Base-by-base conservation (phyloP, 2,888 invertebrate genomes). In the Tenthredo amoena region DNA sequence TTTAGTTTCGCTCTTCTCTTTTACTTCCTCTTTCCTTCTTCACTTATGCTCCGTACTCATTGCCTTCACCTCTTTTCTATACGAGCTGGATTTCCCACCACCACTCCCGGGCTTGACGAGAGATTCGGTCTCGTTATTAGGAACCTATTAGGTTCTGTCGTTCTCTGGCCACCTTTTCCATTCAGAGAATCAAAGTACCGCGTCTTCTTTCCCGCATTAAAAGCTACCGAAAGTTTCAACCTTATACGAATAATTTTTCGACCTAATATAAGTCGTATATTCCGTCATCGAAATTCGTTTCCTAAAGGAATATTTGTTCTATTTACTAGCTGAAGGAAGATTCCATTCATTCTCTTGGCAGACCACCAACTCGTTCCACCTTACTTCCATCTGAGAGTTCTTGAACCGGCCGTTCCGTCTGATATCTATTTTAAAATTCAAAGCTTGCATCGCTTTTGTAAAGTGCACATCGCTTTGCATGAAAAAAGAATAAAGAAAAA, bases 291-390 rank as follows among this genome's bases (percentile, higher is more conserved):
- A 21, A 62, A 81, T 81, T 81, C 62, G 62, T 81, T 81, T 62
- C 6, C 81, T 62, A 7, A 21, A 81, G 81, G 62, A 81, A 81
- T 62, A 81, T 81, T 81, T 81, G 81, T 81, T 40, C 81, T 81
- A 62, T 81, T 81, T 50, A 81, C 81, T 62, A 62, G 10, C n/a
- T 4, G 37, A 62, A 43, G 15, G 40, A 26, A 37, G 40, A 68
- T 50, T 83, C 83, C 18, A 65, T 71, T 47, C 65, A 83, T 71
- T 83, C 34, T 83, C 83, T 71, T 83, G 83, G 83, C 83, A 83
- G 50, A 26, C 83, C 62, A 83, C 83, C 83, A 83, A 47, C 26
- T 50, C 83, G 37, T 12, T 34, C 83, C 65, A 50, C 50, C 68
- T 26, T 18, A 34, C 47, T 77, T 31, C 77, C 9, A 21, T 71